Conservation (phyloP, 2,888 invertebrate genomes). For the Drosophila heteroneura region DNA sequence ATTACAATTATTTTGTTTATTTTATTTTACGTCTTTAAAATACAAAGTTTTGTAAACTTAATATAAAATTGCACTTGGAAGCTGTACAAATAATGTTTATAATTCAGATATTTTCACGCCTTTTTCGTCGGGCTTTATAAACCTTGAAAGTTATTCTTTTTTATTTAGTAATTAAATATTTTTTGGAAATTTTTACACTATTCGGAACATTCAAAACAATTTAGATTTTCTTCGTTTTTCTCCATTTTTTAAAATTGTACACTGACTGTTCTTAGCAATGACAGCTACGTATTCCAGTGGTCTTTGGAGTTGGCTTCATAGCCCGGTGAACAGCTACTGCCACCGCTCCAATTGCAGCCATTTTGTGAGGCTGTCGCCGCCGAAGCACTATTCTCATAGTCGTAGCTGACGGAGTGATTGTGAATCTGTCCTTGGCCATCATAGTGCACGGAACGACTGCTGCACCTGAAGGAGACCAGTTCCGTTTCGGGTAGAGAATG, state of each 20-base stretch:
- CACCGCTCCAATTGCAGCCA: constrained; percentile 73
- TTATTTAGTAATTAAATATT: not conserved
- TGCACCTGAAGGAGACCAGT: constrained; percentile 49
- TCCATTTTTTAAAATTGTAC: constrained; percentile 48
- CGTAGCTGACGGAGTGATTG: constrained; percentile 30
- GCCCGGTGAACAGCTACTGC: constrained; percentile 65
- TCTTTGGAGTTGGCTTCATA: constrained; percentile 66
- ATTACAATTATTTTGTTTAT: constrained; percentile 3
- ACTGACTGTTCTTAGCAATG: constrained; percentile 4
- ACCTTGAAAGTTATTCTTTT: constrained; percentile 12
- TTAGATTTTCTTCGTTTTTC: not conserved
- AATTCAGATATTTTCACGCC: not conserved
- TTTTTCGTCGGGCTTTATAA: not conserved
- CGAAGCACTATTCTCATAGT: constrained; percentile 51
- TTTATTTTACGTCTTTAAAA: not conserved
- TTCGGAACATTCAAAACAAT: constrained; percentile 10
- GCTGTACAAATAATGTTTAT: not conserved
- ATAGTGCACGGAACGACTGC: constrained; percentile 35
- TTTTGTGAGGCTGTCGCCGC: constrained; percentile 58
- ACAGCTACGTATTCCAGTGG: constrained; percentile 67
- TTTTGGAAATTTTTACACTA: not conserved
- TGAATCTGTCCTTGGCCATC: constrained; percentile 42
- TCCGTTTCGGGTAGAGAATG: constrained; percentile 54
- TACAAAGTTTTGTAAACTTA: constrained; percentile 11
- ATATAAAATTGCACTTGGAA: constrained; percentile 7